phyloP scores from a whole-genome alignment of 2,797 vertebrate genomes.

The Karalla daura region DNA sequence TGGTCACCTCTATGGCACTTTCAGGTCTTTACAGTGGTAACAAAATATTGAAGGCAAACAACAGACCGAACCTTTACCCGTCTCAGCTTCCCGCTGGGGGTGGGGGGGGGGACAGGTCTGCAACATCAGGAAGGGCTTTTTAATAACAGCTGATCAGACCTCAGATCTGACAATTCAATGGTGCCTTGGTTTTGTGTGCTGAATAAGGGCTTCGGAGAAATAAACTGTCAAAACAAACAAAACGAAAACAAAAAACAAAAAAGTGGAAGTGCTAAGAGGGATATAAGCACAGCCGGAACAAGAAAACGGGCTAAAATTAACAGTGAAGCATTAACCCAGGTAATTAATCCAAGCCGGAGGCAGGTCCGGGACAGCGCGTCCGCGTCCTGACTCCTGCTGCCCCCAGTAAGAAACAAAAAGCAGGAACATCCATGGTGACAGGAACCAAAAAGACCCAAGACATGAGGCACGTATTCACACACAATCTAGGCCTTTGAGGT shows the following conservation, averaged over 20 bases:
- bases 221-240: constrained; percentile 29
- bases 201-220: constrained; percentile 34
- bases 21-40: constrained; percentile 80
- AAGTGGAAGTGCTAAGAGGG: constrained; percentile 71
- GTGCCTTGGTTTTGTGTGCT: constrained; percentile 37
- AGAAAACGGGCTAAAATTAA: constrained; percentile 69
- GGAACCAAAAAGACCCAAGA: constrained; percentile 52
- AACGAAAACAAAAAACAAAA: no score
- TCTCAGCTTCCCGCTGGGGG: constrained; percentile 63
- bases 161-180: constrained; percentile 27
- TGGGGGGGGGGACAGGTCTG: constrained; percentile 57
- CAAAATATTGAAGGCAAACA: constrained; percentile 73
- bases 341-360: constrained; percentile 41
- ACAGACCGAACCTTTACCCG: constrained; percentile 71
- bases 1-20: constrained; percentile 78
- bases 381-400: constrained; percentile 15
- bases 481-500: constrained; percentile 47
- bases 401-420: constrained; percentile 37
- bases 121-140: constrained; percentile 51
- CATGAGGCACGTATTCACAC: constrained; percentile 58
- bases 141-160: constrained; percentile 29
- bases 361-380: constrained; percentile 32
- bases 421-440: constrained; percentile 35
- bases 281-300: constrained; percentile 73
- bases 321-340: constrained; percentile 45